Evolutionary conservation across 1,140 invertebrate genomes (phyloP).

Genomic region (Leptinotarsa undecemlineata): DNA sequence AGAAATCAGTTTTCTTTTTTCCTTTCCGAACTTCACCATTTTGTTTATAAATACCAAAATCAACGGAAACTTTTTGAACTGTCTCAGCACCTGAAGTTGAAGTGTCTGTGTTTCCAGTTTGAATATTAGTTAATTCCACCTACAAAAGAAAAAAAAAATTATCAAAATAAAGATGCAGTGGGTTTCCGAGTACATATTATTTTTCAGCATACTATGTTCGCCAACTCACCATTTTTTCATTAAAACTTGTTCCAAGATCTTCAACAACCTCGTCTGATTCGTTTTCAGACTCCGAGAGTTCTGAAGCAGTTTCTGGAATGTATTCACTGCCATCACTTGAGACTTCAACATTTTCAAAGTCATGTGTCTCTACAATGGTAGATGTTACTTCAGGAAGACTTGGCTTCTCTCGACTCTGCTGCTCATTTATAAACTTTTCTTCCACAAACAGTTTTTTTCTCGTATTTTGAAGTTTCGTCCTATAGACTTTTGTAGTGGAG

Average conservation of each 20-base stretch:
- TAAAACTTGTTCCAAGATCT: not conserved
- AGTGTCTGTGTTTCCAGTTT: not conserved
- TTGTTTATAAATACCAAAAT: not conserved
- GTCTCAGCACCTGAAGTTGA: not conserved
- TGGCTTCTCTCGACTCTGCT: not conserved
- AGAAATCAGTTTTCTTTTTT: constrained; percentile 14
- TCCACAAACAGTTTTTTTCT: not conserved
- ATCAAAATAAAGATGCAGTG: not conserved
- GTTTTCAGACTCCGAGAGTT: not conserved
- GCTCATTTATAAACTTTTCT: not conserved
- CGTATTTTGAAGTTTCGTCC: not conserved
- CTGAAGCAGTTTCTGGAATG: not conserved
- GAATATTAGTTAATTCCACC: not conserved
- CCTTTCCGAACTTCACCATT: constrained; percentile 10
- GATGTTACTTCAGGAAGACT: too few species aligned
- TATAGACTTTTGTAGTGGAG: not conserved
- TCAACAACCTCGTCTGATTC: not conserved
- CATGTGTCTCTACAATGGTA: too few species aligned
- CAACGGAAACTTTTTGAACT: not conserved
- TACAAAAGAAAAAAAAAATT: not conserved
- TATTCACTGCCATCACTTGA: too few species aligned
- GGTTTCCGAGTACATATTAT: not conserved
- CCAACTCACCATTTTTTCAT: not conserved
- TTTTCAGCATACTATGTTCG: not conserved
- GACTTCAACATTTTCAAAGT: too few species aligned